These are phyloP conservation scores for Xylota sylvarum DNA, from an alignment of 2,888 invertebrate genomes.

Conservation along the genomic window DNA sequence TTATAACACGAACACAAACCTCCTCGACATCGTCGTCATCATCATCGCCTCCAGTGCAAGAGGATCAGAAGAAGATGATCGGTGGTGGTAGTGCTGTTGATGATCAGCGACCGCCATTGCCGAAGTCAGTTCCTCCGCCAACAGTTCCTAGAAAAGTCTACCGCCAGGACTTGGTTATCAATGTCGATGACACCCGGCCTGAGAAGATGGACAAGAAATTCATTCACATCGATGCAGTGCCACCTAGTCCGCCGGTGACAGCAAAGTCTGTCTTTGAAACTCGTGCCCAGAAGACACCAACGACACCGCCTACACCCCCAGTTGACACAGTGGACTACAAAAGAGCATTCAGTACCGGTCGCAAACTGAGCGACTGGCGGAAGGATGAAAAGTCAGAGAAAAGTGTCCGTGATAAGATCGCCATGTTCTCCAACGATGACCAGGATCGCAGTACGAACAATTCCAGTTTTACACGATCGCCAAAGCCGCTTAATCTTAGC, in stretches of 20 bases:
- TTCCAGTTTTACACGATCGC: conserved; percentile 77
- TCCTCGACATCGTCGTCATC: conserved; percentile 63
- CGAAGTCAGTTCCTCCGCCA: conserved; percentile 83
- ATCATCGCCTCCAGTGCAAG: conserved; percentile 60
- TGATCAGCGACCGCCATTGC: conserved; percentile 83
- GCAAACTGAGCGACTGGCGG: conserved; percentile 85
- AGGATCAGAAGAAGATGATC: conserved; percentile 63
- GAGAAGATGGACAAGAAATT: conserved; percentile 71
- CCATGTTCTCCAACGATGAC: conserved; percentile 90
- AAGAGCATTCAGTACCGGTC: conserved; percentile 82
- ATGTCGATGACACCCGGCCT: conserved; percentile 82
- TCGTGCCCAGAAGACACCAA: conserved; percentile 78
- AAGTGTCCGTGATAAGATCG: conserved; percentile 94
- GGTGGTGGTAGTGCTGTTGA: conserved; percentile 39
- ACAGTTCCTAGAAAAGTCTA: conserved; percentile 84
- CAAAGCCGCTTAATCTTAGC: conserved; percentile 83
- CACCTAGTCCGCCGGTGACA: conserved; percentile 58
- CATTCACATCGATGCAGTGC: conserved; percentile 59
- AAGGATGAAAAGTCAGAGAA: conserved; percentile 92
- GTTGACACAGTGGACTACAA: conserved; percentile 80
- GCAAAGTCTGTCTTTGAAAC: conserved; percentile 79
- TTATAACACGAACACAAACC: conserved; percentile 79
- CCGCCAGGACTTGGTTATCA: conserved; percentile 84
- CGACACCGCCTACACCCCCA: conserved; percentile 47
- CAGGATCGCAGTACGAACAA: conserved; percentile 78